A percentile compares a stretch with the other conserved stretches of the same genome.
Evolutionary conservation across 2,888 invertebrate genomes (phyloP).

Genomic region (Leptinotarsa haldemani): DNA sequence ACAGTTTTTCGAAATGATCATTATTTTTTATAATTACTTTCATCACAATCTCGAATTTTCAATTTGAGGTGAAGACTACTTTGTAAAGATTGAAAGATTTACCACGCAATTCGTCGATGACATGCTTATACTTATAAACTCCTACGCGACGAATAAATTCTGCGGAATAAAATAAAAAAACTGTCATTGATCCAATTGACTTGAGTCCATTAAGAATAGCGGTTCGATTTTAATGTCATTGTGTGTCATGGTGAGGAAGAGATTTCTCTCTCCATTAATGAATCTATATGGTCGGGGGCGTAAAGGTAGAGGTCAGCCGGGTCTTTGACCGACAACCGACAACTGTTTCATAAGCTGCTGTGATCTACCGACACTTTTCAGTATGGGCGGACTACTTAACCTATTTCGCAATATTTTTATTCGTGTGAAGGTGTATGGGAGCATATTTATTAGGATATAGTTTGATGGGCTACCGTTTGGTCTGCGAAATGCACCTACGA

Average conservation of each 20-base stretch:
- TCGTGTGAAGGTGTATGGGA: conserved; percentile 18
- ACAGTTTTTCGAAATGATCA: not conserved
- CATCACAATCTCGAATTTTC: not conserved
- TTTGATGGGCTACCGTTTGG: conserved; percentile 11
- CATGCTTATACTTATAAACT: conserved; percentile 3
- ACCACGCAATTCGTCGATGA: conserved; percentile 6
- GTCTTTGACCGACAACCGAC: conserved; percentile 64
- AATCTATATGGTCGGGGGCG: conserved; percentile 59
- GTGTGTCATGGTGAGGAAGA: conserved; percentile 43
- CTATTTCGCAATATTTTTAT: conserved; percentile 40
- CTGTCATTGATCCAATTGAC: conserved; percentile 19
- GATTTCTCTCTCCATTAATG: conserved; percentile 55
- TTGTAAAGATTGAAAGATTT: not conserved
- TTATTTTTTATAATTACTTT: not conserved
- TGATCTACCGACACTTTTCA: conserved; percentile 63
- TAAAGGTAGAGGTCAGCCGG: conserved; percentile 63
- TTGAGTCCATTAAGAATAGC: conserved; percentile 15
- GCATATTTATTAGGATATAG: conserved; percentile 12
- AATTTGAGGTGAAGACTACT: not conserved
- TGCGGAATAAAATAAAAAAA: conserved; percentile 12
- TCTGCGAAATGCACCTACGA: not conserved
- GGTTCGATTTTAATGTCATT: conserved; percentile 36
- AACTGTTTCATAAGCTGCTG: conserved; percentile 57
- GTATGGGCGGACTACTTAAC: conserved; percentile 53
- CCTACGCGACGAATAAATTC: conserved; percentile 11